Evolutionary conservation across 92 coral and sea anemone genomes (phyloP).

Genomic region (Heliopora coerulea): DNA sequence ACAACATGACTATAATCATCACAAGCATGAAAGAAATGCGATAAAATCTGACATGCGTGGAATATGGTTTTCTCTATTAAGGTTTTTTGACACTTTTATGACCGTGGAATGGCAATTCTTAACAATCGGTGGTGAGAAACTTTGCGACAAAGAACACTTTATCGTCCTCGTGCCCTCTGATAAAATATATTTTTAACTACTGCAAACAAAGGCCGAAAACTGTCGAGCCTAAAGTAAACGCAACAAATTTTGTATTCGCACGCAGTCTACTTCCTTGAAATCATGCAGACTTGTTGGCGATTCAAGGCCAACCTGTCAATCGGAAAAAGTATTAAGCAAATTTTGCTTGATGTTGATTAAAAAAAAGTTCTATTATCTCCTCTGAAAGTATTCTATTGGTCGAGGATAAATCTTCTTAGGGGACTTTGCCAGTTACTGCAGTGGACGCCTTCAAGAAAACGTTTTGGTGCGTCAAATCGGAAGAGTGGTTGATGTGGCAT

Average conservation of each 20-base stretch:
- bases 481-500: too few species aligned
- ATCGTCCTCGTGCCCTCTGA: background rate
- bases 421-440: too few species aligned
- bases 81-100: background rate
- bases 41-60: background rate
- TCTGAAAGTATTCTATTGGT: too few species aligned
- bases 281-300: too few species aligned
- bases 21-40: background rate
- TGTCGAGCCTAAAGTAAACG: background rate
- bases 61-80: background rate
- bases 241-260: conserved; percentile 2
- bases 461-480: too few species aligned
- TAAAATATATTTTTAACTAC: background rate
- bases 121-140: background rate
- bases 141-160: background rate
- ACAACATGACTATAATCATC: background rate
- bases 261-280: too few species aligned
- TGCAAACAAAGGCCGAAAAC: background rate
- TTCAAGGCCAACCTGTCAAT: too few species aligned
- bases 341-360: too few species aligned
- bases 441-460: too few species aligned
- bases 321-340: too few species aligned
- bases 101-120: background rate
- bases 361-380: too few species aligned
- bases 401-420: too few species aligned